Percentiles rank a stretch among this genome's conserved stretches.
phyloP scores from a whole-genome alignment of 1,140 invertebrate species.

The Radopholus similis region DNA sequence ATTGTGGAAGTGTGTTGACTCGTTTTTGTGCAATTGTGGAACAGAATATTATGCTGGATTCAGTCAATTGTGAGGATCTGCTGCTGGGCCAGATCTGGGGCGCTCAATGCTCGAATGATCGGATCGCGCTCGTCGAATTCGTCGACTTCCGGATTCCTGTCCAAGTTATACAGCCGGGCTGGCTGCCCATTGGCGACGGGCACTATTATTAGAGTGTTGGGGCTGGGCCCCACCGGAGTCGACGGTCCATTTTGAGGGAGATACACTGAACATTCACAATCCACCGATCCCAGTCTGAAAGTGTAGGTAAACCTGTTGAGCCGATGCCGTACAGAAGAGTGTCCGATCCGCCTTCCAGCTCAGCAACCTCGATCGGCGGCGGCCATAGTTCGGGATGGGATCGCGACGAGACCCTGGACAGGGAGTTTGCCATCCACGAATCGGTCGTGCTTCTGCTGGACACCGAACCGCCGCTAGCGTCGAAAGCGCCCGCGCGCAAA shows the following conservation, averaged over 20 bases:
- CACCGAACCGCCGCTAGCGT: slow-evolving; percentile 11
- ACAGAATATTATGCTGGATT: too few species aligned
- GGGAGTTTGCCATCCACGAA: neutral
- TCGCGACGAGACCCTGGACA: slow-evolving; percentile 20
- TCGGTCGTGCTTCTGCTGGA: slow-evolving; percentile 23
- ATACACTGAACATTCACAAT: neutral
- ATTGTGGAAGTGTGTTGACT: too few species aligned
- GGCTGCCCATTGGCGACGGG: neutral
- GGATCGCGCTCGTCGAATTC: neutral
- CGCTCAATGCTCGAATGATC: neutral
- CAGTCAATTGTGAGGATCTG: too few species aligned
- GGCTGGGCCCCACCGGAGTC: neutral
- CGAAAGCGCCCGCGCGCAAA: slow-evolving; percentile 20
- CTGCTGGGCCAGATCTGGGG: neutral
- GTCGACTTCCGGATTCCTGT: neutral
- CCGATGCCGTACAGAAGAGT: neutral
- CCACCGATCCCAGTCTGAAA: neutral
- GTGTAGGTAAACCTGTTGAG: too few species aligned
- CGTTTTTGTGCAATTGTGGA: too few species aligned
- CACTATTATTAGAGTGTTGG: neutral
- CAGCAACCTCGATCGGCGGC: neutral
- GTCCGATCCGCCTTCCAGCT: neutral
- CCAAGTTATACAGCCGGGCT: neutral
- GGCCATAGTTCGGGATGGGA: slow-evolving; percentile 24
- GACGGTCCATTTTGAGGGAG: neutral